Conservation (phyloP, 2,888 invertebrate species). For the Pseudococcus viburni region DNA sequence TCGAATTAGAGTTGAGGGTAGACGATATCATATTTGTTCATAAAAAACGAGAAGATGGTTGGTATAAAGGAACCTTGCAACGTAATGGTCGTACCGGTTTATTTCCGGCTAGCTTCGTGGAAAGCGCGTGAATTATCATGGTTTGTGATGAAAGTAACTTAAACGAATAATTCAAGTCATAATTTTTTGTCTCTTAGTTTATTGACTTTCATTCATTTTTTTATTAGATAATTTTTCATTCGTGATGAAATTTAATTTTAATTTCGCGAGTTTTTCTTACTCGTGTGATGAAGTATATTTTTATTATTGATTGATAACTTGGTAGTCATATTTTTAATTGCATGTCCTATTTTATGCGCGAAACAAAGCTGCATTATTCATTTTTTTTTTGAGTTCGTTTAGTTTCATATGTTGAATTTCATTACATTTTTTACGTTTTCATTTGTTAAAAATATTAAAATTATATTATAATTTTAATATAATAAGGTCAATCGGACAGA, state of each 20-base stretch:
- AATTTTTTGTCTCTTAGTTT: slow-evolving; percentile 24
- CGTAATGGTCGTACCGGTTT: slow-evolving; percentile 93
- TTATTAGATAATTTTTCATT: slow-evolving; percentile 32
- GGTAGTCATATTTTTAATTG: slow-evolving; percentile 57
- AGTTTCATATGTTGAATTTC: not conserved
- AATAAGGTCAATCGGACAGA: not conserved
- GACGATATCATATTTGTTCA: slow-evolving; percentile 93
- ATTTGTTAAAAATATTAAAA: not conserved
- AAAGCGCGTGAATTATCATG: slow-evolving; percentile 72
- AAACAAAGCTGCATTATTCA: slow-evolving; percentile 17
- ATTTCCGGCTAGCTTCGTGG: slow-evolving; percentile 95
- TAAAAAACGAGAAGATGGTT: slow-evolving; percentile 93
- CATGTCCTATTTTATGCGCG: not conserved
- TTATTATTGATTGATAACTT: not conserved
- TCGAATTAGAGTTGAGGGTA: slow-evolving; percentile 90
- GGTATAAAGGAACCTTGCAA: slow-evolving; percentile 94
- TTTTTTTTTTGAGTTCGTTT: not conserved
- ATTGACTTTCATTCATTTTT: slow-evolving; percentile 30
- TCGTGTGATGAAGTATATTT: not conserved
- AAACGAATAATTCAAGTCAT: slow-evolving; percentile 8
- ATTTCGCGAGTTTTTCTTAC: slow-evolving; percentile 1
- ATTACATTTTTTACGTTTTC: not conserved
- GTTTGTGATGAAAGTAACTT: slow-evolving; percentile 19
- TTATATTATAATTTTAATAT: not conserved
- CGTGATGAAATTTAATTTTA: slow-evolving; percentile 1